phyloP scores from a whole-genome alignment of 2,113 vertebrate genomes.

The Panthera uncia region DNA sequence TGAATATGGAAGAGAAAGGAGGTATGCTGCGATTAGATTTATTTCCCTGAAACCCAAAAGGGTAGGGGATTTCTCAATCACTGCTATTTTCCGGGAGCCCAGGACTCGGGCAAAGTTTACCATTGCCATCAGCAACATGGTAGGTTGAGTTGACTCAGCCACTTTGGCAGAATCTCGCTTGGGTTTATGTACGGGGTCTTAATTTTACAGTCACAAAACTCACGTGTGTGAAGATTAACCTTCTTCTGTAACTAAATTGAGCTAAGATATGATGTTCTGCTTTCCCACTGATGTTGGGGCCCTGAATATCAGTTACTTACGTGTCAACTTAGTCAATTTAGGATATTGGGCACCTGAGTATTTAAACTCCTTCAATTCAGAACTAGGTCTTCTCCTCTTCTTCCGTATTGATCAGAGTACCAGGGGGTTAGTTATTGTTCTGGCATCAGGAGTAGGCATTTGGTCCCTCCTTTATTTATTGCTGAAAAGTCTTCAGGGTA shows the following conservation, averaged over 20 bases:
- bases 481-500: background rate
- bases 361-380: background rate
- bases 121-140: background rate
- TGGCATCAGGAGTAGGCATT: too few species aligned
- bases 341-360: background rate
- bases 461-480: background rate
- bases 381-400: background rate
- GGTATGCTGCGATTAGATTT: background rate
- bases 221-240: background rate
- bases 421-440: background rate
- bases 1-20: background rate
- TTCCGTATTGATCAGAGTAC: background rate
- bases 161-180: background rate
- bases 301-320: background rate
- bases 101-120: background rate
- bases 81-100: background rate
- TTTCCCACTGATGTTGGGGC: background rate
- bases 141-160: background rate
- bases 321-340: background rate
- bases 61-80: background rate
- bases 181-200: background rate
- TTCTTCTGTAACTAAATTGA: background rate
- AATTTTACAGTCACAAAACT: background rate
- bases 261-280: background rate
- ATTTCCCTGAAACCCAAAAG: background rate